Conservation (phyloP, 2,797 vertebrate genomes). For the Lacerta agilis region DNA sequence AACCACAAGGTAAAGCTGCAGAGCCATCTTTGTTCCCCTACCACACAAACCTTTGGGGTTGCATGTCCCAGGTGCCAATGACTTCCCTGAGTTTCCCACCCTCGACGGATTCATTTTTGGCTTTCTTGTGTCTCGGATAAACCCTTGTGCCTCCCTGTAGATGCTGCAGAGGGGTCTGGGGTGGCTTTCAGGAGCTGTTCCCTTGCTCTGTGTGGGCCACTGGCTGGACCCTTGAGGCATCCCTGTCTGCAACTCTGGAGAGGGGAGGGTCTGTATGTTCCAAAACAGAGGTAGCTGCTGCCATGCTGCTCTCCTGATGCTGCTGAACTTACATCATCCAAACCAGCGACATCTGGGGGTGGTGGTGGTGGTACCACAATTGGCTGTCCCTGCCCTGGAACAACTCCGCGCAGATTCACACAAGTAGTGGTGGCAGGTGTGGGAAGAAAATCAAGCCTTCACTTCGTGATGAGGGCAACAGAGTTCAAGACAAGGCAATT, state of each 20-base stretch:
- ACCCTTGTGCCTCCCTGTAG: not conserved
- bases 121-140: not conserved
- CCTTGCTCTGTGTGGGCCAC: no score
- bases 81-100: not conserved
- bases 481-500: no score
- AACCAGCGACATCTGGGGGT: no score
- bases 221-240: not conserved
- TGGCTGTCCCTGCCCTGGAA: not conserved
- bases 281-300: no score
- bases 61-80: not conserved
- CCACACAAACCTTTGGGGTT: not conserved
- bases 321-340: no score
- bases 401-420: not conserved
- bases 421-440: not conserved
- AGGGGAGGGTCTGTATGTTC: no score
- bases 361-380: no score
- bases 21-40: accelerated
- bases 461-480: no score
- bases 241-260: no score
- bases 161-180: not conserved
- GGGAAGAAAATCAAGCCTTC: no score
- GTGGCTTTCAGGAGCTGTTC: not conserved
- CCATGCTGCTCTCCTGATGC: no score
- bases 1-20: conserved; percentile 91
- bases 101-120: not conserved